These are phyloP conservation scores for Axinella damicornis DNA, from an alignment of 37 sponge, comb jelly and placozoan species.

Conservation along the genomic window DNA sequence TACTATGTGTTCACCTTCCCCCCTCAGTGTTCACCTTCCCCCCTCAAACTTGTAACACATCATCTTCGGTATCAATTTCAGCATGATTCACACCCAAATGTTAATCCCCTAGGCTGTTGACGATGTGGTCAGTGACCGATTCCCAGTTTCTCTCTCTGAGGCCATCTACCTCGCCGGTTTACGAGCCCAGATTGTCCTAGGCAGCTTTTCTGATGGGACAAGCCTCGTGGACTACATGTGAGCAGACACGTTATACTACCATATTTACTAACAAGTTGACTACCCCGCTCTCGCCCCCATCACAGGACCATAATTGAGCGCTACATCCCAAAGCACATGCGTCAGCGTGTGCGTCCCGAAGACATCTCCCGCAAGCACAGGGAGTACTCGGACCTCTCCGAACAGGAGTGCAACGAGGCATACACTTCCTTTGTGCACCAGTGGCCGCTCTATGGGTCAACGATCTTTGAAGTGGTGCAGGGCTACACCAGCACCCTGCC, in stretches of 20 bases:
- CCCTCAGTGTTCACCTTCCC: no score
- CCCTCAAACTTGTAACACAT: no score
- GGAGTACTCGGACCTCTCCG: constrained; percentile 57
- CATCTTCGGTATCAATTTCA: no score
- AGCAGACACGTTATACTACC: background rate
- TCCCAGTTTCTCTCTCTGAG: constrained; percentile 85
- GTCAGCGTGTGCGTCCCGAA: constrained; percentile 67
- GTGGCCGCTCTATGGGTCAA: constrained; percentile 95
- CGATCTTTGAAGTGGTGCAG: constrained; percentile 94
- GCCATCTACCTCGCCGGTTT: constrained; percentile 87
- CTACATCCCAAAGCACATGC: constrained; percentile 88
- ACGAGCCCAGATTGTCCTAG: constrained; percentile 88
- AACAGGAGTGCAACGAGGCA: constrained; percentile 79
- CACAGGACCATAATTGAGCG: constrained; percentile 78
- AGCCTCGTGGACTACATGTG: constrained; percentile 77
- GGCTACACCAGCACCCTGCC: constrained; percentile 93
- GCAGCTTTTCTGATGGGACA: constrained; percentile 56
- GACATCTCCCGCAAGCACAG: constrained; percentile 85
- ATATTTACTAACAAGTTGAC: no score
- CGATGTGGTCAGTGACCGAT: constrained; percentile 88
- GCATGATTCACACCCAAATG: no score
- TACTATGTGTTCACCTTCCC: no score
- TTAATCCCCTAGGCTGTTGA: constrained; percentile 70
- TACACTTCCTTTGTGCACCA: constrained; percentile 86
- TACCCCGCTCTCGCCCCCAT: background rate